A percentile compares a stretch with the other conserved stretches of the same genome.
Evolutionary conservation across 2,113 vertebrate genomes (phyloP).

Genomic region (Hiodon alosoides): DNA sequence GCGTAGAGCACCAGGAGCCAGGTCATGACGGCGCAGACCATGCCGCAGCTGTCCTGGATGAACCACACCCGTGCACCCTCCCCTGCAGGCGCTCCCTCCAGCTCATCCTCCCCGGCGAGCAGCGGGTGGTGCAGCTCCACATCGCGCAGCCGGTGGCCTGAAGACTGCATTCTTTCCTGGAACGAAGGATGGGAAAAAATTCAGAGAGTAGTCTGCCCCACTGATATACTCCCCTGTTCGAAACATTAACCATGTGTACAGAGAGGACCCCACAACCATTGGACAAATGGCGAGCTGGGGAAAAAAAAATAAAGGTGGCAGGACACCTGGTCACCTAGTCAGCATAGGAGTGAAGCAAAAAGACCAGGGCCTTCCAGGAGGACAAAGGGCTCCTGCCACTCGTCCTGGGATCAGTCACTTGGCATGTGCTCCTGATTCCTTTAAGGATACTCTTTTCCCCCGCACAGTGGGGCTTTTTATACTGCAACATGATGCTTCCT

Average conservation of each 20-base stretch:
- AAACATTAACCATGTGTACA: not conserved
- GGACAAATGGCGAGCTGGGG: too few species aligned
- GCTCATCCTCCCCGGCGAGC: constrained; percentile 71
- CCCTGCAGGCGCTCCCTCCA: constrained; percentile 69
- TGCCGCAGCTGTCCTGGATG: constrained; percentile 89
- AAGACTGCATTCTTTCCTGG: constrained; percentile 81
- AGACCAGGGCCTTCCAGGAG: too few species aligned
- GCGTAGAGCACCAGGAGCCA: constrained; percentile 94
- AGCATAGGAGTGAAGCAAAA: too few species aligned
- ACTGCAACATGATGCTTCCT: too few species aligned
- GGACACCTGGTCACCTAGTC: too few species aligned
- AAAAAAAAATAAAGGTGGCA: too few species aligned
- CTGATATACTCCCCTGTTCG: not conserved
- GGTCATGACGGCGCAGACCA: constrained; percentile 89
- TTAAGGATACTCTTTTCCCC: too few species aligned
- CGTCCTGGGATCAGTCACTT: too few species aligned
- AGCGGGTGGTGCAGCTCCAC: constrained; percentile 92
- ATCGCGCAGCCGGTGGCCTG: constrained; percentile 89
- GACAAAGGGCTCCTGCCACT: too few species aligned
- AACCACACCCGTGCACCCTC: constrained; percentile 83
- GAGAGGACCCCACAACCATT: too few species aligned
- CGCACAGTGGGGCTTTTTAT: too few species aligned
- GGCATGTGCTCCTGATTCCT: too few species aligned
- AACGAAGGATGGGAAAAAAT: not conserved
- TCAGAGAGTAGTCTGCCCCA: not conserved